Evolutionary conservation across 2,888 invertebrate genomes (phyloP), one percentile per base, ranked within the genome.

Genomic region (Trilocha varians): DNA sequence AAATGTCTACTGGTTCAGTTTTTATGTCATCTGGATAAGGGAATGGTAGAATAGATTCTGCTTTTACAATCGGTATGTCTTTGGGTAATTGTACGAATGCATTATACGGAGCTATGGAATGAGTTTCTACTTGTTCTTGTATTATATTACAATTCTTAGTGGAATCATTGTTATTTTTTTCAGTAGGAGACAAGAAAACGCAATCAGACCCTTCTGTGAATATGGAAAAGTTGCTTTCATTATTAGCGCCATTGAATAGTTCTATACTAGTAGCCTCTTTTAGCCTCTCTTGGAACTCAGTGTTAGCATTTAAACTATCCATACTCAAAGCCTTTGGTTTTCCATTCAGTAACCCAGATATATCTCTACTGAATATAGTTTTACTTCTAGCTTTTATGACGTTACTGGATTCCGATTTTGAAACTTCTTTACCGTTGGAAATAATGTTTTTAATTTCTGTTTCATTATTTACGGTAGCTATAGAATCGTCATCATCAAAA

Each of bases 241-340:
- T 61, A 41, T 55, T 58, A 35, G 49, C 57, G 40, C 52, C 43
- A 51, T 60, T 59, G 32, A 76, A 48, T 46, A 78, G 72, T 40
- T 84, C 83, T 48, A 82, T 66, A 57, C 84, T 85, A 45, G 76
- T 78, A 50, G 85, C 68, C 53, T 85, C 84, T 51, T 70, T 71
- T 34, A 85, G 53, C 36, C 60, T 66, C 39, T 78, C 65, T 57
- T 69, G 62, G 43, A 70, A 80, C 48, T 67, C 66, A 8, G 58
- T 55, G 25, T 62, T 62, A 32, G 47, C 54, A 50, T 69, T 67
- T 6, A 87, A 53, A 57, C 82, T 75, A 45, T 87, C 86, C 61
- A 71, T 59, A 58, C 86, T 86, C 37, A 68, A 77, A 5, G 83
- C 69, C 49, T 86, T 86, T 18, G 74, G 74, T 67, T 78, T 85